phyloP scores from a whole-genome alignment of 2,797 vertebrate genomes.

The Myotis pilosus region DNA sequence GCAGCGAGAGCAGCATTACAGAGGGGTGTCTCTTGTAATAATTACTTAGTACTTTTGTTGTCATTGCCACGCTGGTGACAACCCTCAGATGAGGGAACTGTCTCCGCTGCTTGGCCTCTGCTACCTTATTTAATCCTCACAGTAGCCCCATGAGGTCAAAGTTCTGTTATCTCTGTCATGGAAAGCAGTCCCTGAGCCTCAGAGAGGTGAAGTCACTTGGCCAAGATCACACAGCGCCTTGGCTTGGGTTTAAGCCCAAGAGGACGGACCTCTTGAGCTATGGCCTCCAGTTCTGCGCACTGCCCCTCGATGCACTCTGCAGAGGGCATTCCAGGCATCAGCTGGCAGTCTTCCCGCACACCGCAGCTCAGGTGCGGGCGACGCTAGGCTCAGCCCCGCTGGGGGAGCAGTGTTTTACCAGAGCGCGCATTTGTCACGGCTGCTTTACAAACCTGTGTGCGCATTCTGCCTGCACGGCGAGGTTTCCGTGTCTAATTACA shows the following conservation, averaged over 20 bases:
- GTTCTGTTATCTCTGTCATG: background rate
- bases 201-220: background rate
- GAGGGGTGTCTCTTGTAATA: fast-evolving
- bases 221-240: background rate
- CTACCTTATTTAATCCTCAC: background rate
- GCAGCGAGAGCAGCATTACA: too few relatives aligned
- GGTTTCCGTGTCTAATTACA: constrained; percentile 35
- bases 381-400: background rate
- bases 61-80: background rate
- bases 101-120: background rate
- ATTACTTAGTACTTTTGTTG: background rate
- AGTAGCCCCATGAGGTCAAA: background rate
- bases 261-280: background rate
- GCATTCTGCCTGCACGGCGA: background rate
- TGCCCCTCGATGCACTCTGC: background rate
- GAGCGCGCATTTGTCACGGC: background rate
- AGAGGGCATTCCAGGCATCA: background rate
- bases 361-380: background rate
- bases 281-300: background rate
- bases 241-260: background rate
- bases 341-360: background rate
- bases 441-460: background rate
- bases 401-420: background rate
- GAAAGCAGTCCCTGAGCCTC: background rate
- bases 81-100: background rate